Base-by-base conservation (phyloP, 2,888 invertebrate genomes). In the Adelognathus sp. region DNA sequence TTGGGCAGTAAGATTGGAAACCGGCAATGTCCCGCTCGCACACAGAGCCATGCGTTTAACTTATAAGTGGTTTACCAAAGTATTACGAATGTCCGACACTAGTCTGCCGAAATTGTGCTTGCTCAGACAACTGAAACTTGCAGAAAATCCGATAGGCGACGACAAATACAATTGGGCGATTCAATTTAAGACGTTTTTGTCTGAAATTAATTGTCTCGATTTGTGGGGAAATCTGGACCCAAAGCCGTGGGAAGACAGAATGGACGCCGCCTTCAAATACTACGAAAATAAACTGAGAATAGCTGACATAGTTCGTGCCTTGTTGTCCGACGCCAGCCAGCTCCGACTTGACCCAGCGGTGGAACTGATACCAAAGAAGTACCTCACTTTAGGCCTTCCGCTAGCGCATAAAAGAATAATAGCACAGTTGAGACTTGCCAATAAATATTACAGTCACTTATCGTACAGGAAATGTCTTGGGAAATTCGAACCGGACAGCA, bases 211-310 rank as follows among this genome's bases (percentile, higher is more conserved):
- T 11, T 21, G 18, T 9, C 27, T 16, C 2, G 60, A 60, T 16
- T 9, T 60, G 2, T 60, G 60, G 60, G 60, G 39, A 36, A 36
- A 33, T 16, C 36, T n/a, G 5, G 36, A 60, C 27, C 60, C 60
- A n/a, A 33, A n/a, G 1, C 1, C 16, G 4, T 60, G 60, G 60
- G n/a, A 21, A 24, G 11, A 9, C 21, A 60, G 60, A 58, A 18
- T 14, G 24, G 41, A 41, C 2, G 44, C 5, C 3, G 64, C 18
- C 1, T 64, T 64, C 11, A 31, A 24, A 27, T 3, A 18, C 2
- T 44, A 64, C 16, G 27, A 64, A 27, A 3, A 21, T 3, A 44
- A 6, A 27, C 27, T 46, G 44, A 6, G 64, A 52, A 14, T 11
- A 14, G 3, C n/a, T 7, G 52, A 52, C 6, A 27, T 52, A 3